A percentile compares a stretch with the other conserved stretches of the same genome.
Evolutionary conservation across 2,797 vertebrate genomes (phyloP).

Genomic region (Hypotaenidia philippensis): DNA sequence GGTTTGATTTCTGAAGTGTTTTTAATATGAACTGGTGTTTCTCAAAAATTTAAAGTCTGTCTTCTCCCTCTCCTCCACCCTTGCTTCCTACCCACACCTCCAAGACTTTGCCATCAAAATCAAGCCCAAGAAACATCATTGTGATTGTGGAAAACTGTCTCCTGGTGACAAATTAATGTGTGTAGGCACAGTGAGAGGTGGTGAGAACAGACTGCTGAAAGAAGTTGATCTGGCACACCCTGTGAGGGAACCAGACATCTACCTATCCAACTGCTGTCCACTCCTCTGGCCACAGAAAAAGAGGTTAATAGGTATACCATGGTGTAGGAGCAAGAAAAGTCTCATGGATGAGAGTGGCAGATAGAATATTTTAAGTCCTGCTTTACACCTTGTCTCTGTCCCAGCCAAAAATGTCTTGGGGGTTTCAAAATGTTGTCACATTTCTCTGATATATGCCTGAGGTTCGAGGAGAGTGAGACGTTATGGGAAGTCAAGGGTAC

Average conservation of each 20-base stretch:
- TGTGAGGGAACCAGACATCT: accelerated
- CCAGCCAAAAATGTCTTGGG: not conserved
- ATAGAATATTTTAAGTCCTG: not conserved
- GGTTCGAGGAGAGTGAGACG: not conserved
- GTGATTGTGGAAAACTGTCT: not conserved
- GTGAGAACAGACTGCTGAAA: not conserved
- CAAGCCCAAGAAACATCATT: not conserved
- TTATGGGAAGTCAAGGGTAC: not conserved
- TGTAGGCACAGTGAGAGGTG: not conserved
- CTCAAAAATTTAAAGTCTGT: not conserved
- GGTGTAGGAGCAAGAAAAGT: not conserved
- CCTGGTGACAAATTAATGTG: not conserved
- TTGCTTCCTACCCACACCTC: not conserved
- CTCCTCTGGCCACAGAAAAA: not conserved
- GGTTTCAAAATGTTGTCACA: not conserved
- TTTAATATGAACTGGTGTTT: not conserved
- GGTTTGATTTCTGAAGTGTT: not conserved
- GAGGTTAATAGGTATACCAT: not conserved
- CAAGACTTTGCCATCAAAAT: not conserved
- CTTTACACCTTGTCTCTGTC: accelerated
- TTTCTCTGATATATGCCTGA: not conserved
- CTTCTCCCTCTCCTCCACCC: not conserved
- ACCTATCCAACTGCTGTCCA: not conserved
- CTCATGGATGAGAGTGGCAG: not conserved
- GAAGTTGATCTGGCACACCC: accelerated